Evolutionary conservation across 53 echinoderm and acorn worm genomes (phyloP).

Genomic region (Astropecten irregularis): DNA sequence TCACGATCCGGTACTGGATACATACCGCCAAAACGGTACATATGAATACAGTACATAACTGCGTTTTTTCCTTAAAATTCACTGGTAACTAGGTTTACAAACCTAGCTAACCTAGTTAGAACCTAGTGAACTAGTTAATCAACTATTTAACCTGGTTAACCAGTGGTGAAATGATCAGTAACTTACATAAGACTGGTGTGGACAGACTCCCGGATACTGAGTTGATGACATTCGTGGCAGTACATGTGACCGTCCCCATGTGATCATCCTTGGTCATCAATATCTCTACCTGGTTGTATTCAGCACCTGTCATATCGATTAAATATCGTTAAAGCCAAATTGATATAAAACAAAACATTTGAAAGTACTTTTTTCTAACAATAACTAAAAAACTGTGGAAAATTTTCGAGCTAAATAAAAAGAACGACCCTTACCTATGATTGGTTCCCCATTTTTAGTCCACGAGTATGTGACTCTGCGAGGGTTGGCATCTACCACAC

Average conservation of each 20-base stretch:
- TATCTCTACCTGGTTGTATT: constrained; percentile 56
- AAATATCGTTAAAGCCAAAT: not conserved
- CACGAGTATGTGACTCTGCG: constrained; percentile 69
- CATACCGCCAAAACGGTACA: no score
- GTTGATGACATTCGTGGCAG: constrained; percentile 72
- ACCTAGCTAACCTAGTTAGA: no score
- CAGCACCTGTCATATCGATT: constrained; percentile 50
- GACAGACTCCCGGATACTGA: constrained; percentile 64
- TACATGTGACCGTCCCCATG: constrained; percentile 63
- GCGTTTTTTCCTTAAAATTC: no score
- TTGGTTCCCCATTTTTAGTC: constrained; percentile 75
- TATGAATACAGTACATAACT: no score
- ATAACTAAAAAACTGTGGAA: no score
- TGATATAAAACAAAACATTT: not conserved
- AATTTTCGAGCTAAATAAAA: no score
- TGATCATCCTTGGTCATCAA: constrained; percentile 76
- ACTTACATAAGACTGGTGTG: constrained; percentile 82
- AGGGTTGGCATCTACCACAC: constrained; percentile 83
- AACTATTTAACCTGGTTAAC: no score
- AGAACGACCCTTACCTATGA: constrained; percentile 78
- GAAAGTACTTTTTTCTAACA: no score
- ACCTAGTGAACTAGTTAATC: no score
- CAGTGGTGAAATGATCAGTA: no score
- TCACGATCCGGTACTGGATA: no score
- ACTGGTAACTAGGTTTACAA: no score